Conservation (phyloP, 1,140 invertebrate genomes). For the Drosophila funebris region DNA sequence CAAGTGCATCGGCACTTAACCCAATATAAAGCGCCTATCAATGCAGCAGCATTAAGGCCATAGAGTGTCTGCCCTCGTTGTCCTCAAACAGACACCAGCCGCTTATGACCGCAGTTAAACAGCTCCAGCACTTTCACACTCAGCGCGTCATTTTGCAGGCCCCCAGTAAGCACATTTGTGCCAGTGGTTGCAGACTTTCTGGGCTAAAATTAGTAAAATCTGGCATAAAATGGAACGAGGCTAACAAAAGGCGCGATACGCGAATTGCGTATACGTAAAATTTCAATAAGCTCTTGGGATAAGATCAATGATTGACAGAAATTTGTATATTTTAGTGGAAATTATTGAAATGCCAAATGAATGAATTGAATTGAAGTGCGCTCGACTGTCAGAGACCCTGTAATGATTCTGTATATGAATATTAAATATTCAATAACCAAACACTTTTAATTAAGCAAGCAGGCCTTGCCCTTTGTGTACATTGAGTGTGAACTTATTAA, state of each 20-base stretch:
- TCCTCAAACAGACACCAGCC: background rate
- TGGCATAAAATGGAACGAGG: background rate
- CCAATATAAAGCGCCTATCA: slow-evolving; percentile 57
- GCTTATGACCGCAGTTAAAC: slow-evolving; percentile 39
- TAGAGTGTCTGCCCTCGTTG: background rate
- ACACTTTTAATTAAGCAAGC: no score
- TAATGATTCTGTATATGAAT: no score
- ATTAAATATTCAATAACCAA: no score
- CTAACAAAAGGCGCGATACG: background rate
- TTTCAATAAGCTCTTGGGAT: background rate
- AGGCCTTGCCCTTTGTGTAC: no score
- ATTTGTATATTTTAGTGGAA: background rate
- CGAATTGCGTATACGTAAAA: background rate
- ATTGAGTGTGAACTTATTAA: no score
- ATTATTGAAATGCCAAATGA: no score
- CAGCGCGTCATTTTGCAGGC: slow-evolving; percentile 53
- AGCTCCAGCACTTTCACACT: slow-evolving; percentile 38
- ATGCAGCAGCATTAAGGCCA: slow-evolving; percentile 48
- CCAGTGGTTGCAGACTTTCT: background rate
- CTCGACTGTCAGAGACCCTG: no score
- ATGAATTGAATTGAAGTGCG: no score
- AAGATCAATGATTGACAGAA: background rate
- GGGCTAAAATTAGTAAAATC: background rate
- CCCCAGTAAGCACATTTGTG: slow-evolving; percentile 26
- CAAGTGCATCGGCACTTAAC: slow-evolving; percentile 55